These are phyloP conservation scores for Falco novaeseelandiae DNA, from an alignment of 2,797 vertebrate species.

Conservation along the genomic window DNA sequence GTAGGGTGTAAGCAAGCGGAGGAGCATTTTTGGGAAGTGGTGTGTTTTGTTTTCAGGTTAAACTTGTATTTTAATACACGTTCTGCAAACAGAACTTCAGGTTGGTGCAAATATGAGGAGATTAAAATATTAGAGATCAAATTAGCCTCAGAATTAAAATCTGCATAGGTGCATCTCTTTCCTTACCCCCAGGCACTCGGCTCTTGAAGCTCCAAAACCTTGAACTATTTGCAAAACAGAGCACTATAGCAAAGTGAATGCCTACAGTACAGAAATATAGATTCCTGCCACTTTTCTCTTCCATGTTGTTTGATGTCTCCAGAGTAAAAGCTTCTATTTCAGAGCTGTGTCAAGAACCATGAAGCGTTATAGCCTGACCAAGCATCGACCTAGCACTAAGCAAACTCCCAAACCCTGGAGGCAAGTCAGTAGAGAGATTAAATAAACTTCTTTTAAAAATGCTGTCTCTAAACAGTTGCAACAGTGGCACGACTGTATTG, in stretches of 20 bases:
- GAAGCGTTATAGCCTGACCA: constrained; percentile 73
- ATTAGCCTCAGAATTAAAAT: constrained; percentile 17
- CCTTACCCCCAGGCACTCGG: not conserved
- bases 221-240: not conserved
- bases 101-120: not conserved
- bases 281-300: constrained; percentile 44
- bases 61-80: not conserved
- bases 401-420: constrained; percentile 56
- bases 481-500: not conserved
- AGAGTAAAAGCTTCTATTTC: constrained; percentile 74
- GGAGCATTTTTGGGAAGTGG: not conserved
- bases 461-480: not conserved
- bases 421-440: constrained; percentile 33
- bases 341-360: constrained; percentile 70
- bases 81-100: not conserved
- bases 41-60: not conserved
- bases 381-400: constrained; percentile 62
- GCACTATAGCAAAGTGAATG: not conserved
- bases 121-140: constrained; percentile 16
- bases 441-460: constrained; percentile 24
- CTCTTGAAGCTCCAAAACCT: not conserved
- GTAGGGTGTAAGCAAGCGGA: not conserved
- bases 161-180: not conserved
- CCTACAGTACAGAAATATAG: not conserved
- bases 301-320: constrained; percentile 45